Conservation (phyloP, 2,797 vertebrate species). For the Emydoidea blandingii region DNA sequence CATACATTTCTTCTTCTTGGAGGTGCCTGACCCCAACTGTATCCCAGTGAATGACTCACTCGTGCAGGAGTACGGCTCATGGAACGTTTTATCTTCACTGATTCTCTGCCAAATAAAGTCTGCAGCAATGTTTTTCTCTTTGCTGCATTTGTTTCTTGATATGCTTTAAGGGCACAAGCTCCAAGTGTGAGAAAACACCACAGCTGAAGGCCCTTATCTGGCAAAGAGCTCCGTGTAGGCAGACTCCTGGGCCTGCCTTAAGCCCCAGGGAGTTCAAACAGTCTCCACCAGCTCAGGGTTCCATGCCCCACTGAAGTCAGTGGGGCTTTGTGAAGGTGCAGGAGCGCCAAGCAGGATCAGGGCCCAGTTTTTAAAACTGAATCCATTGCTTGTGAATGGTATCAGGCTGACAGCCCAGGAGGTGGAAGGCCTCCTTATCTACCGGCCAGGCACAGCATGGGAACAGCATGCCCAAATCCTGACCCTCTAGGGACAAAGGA, state of each 20-base stretch:
- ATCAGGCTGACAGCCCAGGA: background rate
- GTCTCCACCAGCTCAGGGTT: background rate
- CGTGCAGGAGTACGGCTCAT: conserved; percentile 64
- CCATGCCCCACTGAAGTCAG: conserved; percentile 14
- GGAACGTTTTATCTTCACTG: conserved; percentile 73
- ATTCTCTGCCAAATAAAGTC: conserved; percentile 64
- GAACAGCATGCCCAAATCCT: background rate
- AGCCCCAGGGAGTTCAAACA: background rate
- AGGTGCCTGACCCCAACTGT: conserved; percentile 60
- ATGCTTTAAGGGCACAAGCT: conserved; percentile 59
- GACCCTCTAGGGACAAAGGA: background rate
- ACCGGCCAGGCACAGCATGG: background rate
- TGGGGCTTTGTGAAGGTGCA: background rate
- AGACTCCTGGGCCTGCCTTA: background rate
- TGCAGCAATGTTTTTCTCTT: conserved; percentile 71
- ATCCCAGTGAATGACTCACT: conserved; percentile 66
- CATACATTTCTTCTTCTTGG: conserved; percentile 52
- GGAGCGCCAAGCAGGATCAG: background rate
- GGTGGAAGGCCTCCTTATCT: background rate
- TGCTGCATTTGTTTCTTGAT: conserved; percentile 67
- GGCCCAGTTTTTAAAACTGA: background rate
- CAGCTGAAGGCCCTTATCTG: background rate
- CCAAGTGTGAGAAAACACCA: conserved; percentile 67
- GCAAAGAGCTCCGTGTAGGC: background rate
- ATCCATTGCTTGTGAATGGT: background rate